Percentiles rank a stretch among this genome's conserved stretches.
phyloP scores from a whole-genome alignment of 2,888 invertebrate species.

The Cephus runcator region DNA sequence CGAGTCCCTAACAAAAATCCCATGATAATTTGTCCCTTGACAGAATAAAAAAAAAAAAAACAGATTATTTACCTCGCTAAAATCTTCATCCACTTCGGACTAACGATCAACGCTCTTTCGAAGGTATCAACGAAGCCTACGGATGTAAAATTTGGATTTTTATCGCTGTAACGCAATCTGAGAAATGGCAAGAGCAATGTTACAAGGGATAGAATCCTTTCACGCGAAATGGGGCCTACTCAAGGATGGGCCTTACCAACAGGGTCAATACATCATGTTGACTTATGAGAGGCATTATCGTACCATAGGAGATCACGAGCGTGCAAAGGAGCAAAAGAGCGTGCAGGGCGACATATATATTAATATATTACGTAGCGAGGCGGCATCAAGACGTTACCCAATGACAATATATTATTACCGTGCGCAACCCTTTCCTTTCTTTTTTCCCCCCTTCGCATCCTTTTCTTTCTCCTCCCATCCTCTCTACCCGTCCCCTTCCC shows the following conservation, averaged over 20 bases:
- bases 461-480: conserved; percentile 11
- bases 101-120: too few species aligned
- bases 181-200: neutral
- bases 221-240: neutral
- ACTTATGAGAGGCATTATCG: conserved; percentile 59
- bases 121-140: neutral
- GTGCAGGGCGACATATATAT: conserved; percentile 24
- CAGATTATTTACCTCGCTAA: neutral
- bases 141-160: neutral
- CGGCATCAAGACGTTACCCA: conserved; percentile 52
- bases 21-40: neutral
- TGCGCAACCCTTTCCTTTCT: conserved; percentile 31
- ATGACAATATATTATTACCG: conserved; percentile 56
- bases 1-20: neutral
- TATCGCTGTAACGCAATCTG: neutral
- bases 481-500: conserved; percentile 13
- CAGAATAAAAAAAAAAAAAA: neutral
- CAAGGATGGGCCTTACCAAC: neutral
- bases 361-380: conserved; percentile 48
- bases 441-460: conserved; percentile 18
- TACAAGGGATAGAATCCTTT: neutral
- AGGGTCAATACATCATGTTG: conserved; percentile 53
- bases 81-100: neutral
- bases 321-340: neutral
- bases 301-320: conserved; percentile 20